phyloP scores from a whole-genome alignment of 2,888 invertebrate species.

The Glaucopsyche alexis region DNA sequence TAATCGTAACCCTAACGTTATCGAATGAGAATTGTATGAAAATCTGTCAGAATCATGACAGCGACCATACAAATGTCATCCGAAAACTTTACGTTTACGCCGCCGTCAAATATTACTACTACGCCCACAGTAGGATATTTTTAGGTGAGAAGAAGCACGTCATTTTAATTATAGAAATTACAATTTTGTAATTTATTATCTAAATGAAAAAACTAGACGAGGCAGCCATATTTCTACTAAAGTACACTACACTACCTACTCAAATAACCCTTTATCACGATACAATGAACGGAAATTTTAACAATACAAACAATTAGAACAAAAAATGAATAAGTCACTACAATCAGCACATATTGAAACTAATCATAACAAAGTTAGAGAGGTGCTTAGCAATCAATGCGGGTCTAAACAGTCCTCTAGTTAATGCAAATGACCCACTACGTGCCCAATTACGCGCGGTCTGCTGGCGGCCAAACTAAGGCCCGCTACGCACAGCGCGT shows the following conservation, averaged over 20 bases:
- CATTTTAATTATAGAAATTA: background rate
- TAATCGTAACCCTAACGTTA: too few relatives aligned
- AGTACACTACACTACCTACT: background rate
- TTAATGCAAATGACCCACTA: slow-evolving; percentile 52
- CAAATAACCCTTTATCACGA: too few relatives aligned
- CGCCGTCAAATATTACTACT: too few relatives aligned
- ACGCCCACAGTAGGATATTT: too few relatives aligned
- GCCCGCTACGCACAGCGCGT: slow-evolving; percentile 30
- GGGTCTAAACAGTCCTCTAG: slow-evolving; percentile 50
- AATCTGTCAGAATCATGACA: too few relatives aligned
- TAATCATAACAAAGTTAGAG: slow-evolving; percentile 36
- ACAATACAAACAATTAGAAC: background rate
- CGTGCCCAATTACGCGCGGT: slow-evolving; percentile 53
- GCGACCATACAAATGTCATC: too few relatives aligned
- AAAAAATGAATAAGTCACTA: background rate
- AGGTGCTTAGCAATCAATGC: slow-evolving; percentile 43
- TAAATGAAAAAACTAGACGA: too few relatives aligned
- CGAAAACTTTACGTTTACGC: too few relatives aligned
- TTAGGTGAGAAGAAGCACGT: too few relatives aligned
- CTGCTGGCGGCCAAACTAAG: slow-evolving; percentile 37
- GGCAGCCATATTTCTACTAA: background rate
- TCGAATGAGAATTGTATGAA: too few relatives aligned
- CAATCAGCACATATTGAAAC: slow-evolving; percentile 27
- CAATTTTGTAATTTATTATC: too few relatives aligned
- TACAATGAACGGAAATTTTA: background rate